phyloP scores from a whole-genome alignment of 2,888 invertebrate genomes.

The Cephus pulcher region DNA sequence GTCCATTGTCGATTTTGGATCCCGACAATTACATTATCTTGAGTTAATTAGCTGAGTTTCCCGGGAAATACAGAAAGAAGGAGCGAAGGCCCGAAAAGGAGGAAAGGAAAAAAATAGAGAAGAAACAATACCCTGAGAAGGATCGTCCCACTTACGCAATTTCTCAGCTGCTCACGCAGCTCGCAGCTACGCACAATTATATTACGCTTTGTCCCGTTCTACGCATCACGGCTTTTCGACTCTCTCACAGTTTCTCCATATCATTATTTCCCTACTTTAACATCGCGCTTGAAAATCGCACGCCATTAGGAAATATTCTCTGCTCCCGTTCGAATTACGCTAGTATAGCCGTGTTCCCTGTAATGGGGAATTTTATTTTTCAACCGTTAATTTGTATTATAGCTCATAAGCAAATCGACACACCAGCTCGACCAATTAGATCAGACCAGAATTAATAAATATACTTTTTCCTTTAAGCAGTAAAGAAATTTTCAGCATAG shows the following conservation, averaged over 20 bases:
- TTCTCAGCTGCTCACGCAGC: conserved; percentile 33
- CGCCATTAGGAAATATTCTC: neutral
- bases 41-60: conserved; percentile 30
- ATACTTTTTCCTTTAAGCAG: neutral
- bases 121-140: conserved; percentile 33
- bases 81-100: neutral
- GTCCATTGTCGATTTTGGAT: conserved; percentile 32
- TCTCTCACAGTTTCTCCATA: conserved; percentile 40
- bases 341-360: neutral
- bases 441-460: neutral
- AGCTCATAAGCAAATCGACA: neutral
- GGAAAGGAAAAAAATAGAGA: neutral
- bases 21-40: conserved; percentile 24
- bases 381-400: neutral
- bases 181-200: conserved; percentile 32
- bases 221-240: conserved; percentile 20
- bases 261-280: conserved; percentile 29
- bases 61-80: conserved; percentile 5
- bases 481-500: neutral
- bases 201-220: conserved; percentile 26
- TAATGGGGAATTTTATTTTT: neutral
- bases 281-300: neutral
- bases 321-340: neutral
- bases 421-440: neutral
- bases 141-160: conserved; percentile 37